phyloP scores from a whole-genome alignment of 2,797 vertebrate species.

The Pygocentrus nattereri region DNA sequence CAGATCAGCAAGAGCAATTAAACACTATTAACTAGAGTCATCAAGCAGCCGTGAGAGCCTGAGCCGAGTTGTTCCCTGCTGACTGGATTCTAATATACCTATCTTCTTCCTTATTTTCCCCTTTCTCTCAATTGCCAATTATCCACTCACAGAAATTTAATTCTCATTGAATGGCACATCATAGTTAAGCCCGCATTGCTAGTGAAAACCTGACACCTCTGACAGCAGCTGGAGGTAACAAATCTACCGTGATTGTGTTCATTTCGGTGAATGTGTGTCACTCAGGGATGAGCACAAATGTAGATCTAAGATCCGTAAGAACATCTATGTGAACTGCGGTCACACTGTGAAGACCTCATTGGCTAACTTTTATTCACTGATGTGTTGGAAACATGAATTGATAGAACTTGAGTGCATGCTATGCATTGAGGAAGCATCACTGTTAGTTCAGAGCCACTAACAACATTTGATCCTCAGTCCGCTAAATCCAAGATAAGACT shows the following conservation, averaged over 20 bases:
- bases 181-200: not conserved
- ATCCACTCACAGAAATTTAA: not conserved
- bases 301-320: not conserved
- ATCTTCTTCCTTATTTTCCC: not conserved
- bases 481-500: not conserved
- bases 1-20: slow-evolving; percentile 74
- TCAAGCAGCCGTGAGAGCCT: slow-evolving; percentile 23
- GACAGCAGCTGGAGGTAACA: not conserved
- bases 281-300: not conserved
- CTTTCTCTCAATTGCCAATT: not conserved
- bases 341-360: not conserved
- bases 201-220: not conserved
- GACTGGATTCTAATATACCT: slow-evolving; percentile 15
- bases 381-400: not conserved
- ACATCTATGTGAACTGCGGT: not conserved
- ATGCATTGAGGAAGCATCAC: not conserved
- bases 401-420: not conserved
- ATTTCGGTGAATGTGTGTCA: not conserved
- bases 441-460: not conserved
- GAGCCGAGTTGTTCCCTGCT: not conserved
- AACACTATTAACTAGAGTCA: slow-evolving; percentile 69
- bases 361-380: not conserved
- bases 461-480: slow-evolving; percentile 4
- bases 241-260: not conserved
- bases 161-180: not conserved